Evolutionary conservation across 92 coral and sea anemone species (phyloP), one percentile per base, ranked within the genome.

Genomic region (Porites cylindrica): DNA sequence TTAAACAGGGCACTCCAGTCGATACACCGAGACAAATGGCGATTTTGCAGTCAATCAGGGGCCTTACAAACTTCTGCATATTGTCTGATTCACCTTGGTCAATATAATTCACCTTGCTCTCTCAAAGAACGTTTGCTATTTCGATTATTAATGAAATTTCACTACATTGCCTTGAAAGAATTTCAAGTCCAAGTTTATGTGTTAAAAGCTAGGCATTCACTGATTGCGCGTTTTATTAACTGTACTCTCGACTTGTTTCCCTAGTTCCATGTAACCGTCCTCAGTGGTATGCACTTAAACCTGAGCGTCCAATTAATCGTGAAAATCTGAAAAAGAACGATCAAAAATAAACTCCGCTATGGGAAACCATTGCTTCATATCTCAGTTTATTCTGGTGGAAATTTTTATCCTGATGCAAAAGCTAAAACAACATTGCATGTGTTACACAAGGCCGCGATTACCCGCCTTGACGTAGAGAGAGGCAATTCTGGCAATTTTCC

Each of bases 81-180:
- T 71, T 61, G 65, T 43, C 16, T 6, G 66, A 47, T 58, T 82
- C 70, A 82, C 86, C 86, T 82, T 82, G 86, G 56, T 70, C 86
- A 82, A 82, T 82, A 82, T 82, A 82, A 58, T 70, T 70, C 86
- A 82, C 68, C 77, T 82, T 82, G 69, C 24, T 82, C 63, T 72
- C 11, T 5, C 76, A 38, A 58, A n/a, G 32, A 52, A 68, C 85
- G 63, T 53, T 81, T 81, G 85, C 38, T 54, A 81, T 81, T 81
- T 67, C 63, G 54, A 59, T 56, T 72, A 70, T 32, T 38, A 56
- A 10, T 14, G 61, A 56, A 56, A 56, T 56, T 56, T 56, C 8
- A 10, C 12, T 14, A 10, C 61, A 8, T 56, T 56, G 61, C 61
- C 16, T 56, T 10, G 16, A 10, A 14, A 56, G 63, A 62, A 51